Base-by-base conservation (phyloP, 1,140 invertebrate genomes). In the Drosophila pachea region DNA sequence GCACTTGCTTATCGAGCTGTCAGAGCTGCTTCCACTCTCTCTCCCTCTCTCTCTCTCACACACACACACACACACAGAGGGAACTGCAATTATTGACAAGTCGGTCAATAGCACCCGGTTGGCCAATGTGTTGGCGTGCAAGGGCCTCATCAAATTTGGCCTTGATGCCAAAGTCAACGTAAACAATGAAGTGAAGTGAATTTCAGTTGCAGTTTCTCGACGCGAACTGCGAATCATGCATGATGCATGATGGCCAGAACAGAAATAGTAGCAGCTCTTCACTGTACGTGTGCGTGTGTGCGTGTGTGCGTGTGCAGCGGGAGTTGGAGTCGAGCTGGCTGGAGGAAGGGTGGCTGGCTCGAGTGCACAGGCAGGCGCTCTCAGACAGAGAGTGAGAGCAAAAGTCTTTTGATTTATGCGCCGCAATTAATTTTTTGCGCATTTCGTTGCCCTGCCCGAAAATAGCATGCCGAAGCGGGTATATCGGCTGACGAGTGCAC, bases 341-440 rank as follows among this genome's bases (percentile, higher is more conserved):
- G n/a, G 33, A 0, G 4, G 8, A 8, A 35, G 14, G 36, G 5
- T 43, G n/a, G 22, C 14, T 2, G 7, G 5, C 22, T 16, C 43
- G 7, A 47, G 7, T 42, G 40, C 11, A 32, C 48, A 8, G 45
- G 32, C 31, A 29, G 29, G 38, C 58, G 47, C 50, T 47, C 48
- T 40, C 45, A 49, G 58, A 55, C 49, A 35, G 67, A 71, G 58
- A 65, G 64, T 65, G 76, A 62, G 76, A 61, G 59, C 77, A 70
- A 87, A 82, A 86, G 76, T 78, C 83, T 86, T 86, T 86, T 86
- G 83, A 86, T 86, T 86, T 86, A 86, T 86, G 83, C 67, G 56
- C 75, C 76, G 78, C 83, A 86, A 86, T 86, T 86, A 86, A 86
- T 86, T 86, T 86, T 86, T 86, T 86, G 83, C 79, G 70, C 76